phyloP scores from a whole-genome alignment of 2,113 vertebrate genomes.

The Malurus alboscapulatus region DNA sequence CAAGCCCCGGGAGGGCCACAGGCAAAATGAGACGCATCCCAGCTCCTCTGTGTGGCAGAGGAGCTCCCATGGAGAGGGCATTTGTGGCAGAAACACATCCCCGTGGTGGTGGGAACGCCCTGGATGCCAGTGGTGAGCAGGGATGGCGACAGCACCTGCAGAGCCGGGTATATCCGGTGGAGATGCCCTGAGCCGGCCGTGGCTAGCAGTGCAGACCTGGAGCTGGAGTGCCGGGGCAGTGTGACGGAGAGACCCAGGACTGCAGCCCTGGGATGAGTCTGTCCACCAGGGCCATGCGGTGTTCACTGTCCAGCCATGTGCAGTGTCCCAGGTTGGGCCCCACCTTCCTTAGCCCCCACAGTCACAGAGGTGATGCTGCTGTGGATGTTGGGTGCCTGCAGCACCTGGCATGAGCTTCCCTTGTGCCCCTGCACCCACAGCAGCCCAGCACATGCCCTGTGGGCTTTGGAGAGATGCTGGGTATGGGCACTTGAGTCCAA shows the following conservation, averaged over 20 bases:
- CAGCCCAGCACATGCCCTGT: background rate
- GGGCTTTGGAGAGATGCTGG: background rate
- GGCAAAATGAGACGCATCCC: constrained; percentile 23
- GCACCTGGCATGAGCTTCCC: accelerated
- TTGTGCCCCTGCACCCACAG: background rate
- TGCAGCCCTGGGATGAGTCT: background rate
- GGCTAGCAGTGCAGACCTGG: background rate
- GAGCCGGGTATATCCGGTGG: background rate
- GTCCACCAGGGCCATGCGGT: accelerated
- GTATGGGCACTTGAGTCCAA: background rate
- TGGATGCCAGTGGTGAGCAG: background rate
- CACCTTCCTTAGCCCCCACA: background rate
- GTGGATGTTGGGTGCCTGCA: accelerated
- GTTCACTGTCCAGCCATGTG: background rate
- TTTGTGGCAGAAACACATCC: background rate
- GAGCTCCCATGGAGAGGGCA: background rate
- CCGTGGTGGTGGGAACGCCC: background rate
- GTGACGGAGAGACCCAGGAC: background rate
- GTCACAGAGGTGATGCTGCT: background rate
- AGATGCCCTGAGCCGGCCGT: accelerated
- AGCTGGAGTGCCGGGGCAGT: accelerated
- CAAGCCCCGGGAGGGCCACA: background rate
- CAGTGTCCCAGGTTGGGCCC: background rate
- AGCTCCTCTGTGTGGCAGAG: background rate
- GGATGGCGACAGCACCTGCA: background rate